These are phyloP conservation scores for Pygocentrus nattereri DNA, from an alignment of 2,797 vertebrate genomes.

Conservation along the genomic window DNA sequence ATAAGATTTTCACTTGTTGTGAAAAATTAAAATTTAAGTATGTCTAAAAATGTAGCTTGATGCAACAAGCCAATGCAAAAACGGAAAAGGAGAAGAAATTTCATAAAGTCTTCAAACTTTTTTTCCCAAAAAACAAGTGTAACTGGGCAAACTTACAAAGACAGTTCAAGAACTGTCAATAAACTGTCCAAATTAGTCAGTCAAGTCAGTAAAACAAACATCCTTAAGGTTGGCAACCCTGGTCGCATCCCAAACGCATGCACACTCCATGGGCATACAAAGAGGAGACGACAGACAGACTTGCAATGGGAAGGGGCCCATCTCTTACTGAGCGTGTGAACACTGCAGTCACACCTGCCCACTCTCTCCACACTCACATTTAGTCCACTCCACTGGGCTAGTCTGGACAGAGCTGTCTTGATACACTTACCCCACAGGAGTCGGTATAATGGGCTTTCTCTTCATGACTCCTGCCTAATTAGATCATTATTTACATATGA, in stretches of 20 bases:
- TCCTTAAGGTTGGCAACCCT: background rate
- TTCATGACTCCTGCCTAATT: constrained; percentile 5
- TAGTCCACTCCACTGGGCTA: constrained; percentile 24
- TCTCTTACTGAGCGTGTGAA: constrained; percentile 41
- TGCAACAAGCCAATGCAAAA: too few species aligned
- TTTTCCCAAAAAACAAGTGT: background rate
- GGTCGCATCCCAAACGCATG: constrained; percentile 57
- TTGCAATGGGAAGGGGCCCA: constrained; percentile 10
- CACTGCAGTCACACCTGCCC: constrained; percentile 18
- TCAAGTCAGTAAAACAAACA: background rate
- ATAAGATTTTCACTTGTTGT: too few species aligned
- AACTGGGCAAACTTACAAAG: background rate
- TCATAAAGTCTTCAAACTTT: too few species aligned
- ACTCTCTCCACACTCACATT: constrained; percentile 59
- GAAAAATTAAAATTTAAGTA: too few species aligned
- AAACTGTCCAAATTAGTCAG: constrained; percentile 1
- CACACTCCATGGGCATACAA: constrained; percentile 52
- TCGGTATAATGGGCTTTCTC: constrained; percentile 19
- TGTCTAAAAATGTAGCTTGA: too few species aligned
- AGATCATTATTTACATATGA: constrained; percentile 36
- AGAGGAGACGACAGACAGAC: constrained; percentile 29
- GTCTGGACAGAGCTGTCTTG: constrained; percentile 13
- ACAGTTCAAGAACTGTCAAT: background rate
- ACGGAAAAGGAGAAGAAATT: background rate
- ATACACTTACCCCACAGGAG: constrained; percentile 16